Evolutionary conservation across 2,888 invertebrate species (phyloP).

Genomic region (Phania funesta): DNA sequence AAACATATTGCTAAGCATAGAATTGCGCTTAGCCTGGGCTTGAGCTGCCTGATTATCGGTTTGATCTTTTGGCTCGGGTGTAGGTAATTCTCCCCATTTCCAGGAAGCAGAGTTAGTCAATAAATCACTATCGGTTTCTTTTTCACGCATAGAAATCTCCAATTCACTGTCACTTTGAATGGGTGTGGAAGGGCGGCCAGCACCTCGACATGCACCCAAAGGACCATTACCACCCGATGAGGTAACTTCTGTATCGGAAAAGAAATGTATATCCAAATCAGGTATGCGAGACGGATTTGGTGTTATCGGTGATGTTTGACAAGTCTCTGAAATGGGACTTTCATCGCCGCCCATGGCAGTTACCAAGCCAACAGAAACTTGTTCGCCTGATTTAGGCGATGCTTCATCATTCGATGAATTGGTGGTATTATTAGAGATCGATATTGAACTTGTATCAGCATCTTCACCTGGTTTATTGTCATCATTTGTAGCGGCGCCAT

Average conservation of each 20-base stretch:
- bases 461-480: constrained; percentile 73
- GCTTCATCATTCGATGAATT: constrained; percentile 76
- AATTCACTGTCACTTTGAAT: constrained; percentile 97
- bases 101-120: constrained; percentile 83
- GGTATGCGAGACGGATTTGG: constrained; percentile 78
- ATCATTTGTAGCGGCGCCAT: constrained; percentile 62
- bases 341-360: constrained; percentile 74
- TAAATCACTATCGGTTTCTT: constrained; percentile 76
- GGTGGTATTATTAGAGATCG: constrained; percentile 74
- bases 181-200: constrained; percentile 89
- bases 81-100: constrained; percentile 94
- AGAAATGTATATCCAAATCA: constrained; percentile 91
- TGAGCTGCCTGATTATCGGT: constrained; percentile 71
- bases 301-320: constrained; percentile 75
- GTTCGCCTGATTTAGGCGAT: constrained; percentile 75
- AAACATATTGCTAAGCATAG: constrained; percentile 95
- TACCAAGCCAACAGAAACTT: constrained; percentile 70
- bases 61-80: constrained; percentile 73
- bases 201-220: constrained; percentile 80
- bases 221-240: constrained; percentile 86
- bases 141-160: constrained; percentile 83
- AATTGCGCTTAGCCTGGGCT: constrained; percentile 81
- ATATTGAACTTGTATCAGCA: constrained; percentile 72
- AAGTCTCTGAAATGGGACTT: constrained; percentile 71
- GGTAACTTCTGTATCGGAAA: constrained; percentile 95